Base-by-base conservation (phyloP, 2,797 vertebrate genomes). In the Petrocephalus schoutedeni region DNA sequence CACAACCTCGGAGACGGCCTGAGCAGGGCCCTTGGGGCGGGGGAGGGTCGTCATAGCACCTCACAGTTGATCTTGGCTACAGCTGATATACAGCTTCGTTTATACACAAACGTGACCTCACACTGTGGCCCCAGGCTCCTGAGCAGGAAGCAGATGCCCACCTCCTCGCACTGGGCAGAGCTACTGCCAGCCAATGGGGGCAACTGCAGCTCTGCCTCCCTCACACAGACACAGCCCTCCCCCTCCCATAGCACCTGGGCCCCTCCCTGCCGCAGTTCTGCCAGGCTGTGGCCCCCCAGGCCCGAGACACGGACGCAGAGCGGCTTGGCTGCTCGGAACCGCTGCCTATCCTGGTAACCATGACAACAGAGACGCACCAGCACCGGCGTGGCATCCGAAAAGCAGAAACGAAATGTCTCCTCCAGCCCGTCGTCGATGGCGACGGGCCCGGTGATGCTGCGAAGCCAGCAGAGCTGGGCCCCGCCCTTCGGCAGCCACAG, bases 381-480 rank as follows among this genome's bases (percentile, higher is more conserved):
- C 23, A 92, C 92, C 8, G 89, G 90, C 51, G 90, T 87, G 3
- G 90, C 54, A 14, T 90, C 89, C 1, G 92, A 92, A 0, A 87
- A 90, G 53, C 88, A 88, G 36, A 93, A 93, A 49, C 49, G 45
- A 61, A 92, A 89, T 6, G 89, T 89, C 58, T 92, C 91, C 86
- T 93, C 93, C 10, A 92, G 28, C 1, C 91, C 91, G 10, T 88
- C 87, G 28, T 93, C 93, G 0, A 93, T 93, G 74, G 91, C 89
- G 7, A 93, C 86, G 0, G 90, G 90, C 19, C 90, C 92, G 0
- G 88, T 59, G 16, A 88, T 19, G 16, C 88, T 90, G 56, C 49
- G 85, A 3, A 86, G 87, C 0, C 89, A 89, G 59, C 89, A 59
- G 21, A 93, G 88, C n/a, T 89, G 89, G 0, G 88, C 51, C 4